Percentiles rank a stretch among this genome's conserved stretches.
Conservation (phyloP, 2,113 vertebrate genomes). For the Acrocephalus arundinaceus region DNA sequence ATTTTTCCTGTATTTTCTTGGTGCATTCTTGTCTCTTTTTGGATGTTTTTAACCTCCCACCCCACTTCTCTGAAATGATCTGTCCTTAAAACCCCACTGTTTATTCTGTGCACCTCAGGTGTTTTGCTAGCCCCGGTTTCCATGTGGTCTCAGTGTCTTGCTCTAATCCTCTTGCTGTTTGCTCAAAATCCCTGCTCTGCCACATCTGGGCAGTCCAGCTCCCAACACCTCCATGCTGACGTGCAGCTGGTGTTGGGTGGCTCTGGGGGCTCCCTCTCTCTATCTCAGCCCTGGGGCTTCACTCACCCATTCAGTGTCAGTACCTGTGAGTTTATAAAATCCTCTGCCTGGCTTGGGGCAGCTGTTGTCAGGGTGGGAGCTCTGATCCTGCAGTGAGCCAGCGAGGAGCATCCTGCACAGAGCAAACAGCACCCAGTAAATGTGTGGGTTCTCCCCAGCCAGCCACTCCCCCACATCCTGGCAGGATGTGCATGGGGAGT, state of each 20-base stretch:
- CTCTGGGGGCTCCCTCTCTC: neutral
- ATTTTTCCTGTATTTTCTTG: neutral
- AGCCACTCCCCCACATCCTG: neutral
- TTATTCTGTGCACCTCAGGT: neutral
- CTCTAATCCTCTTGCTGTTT: conserved; percentile 10
- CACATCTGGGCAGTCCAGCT: neutral
- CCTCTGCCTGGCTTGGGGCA: neutral
- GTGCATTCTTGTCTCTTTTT: neutral
- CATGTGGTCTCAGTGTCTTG: neutral
- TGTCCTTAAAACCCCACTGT: neutral
- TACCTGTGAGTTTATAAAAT: neutral
- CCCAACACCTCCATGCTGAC: neutral
- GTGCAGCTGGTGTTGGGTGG: neutral
- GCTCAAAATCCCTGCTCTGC: neutral
- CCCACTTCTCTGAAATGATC: neutral
- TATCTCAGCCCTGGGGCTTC: accelerated
- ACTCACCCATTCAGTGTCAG: neutral
- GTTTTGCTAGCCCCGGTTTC: neutral
- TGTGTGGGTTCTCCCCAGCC: neutral
- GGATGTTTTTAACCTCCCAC: neutral
- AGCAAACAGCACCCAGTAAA: accelerated
- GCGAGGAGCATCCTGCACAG: accelerated
- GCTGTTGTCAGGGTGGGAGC: neutral
- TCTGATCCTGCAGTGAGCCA: neutral
- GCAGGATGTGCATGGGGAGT: neutral